Evolutionary conservation across 2,888 invertebrate genomes (phyloP), one percentile per base, ranked within the genome.

Genomic region (Deilephila porcellus): DNA sequence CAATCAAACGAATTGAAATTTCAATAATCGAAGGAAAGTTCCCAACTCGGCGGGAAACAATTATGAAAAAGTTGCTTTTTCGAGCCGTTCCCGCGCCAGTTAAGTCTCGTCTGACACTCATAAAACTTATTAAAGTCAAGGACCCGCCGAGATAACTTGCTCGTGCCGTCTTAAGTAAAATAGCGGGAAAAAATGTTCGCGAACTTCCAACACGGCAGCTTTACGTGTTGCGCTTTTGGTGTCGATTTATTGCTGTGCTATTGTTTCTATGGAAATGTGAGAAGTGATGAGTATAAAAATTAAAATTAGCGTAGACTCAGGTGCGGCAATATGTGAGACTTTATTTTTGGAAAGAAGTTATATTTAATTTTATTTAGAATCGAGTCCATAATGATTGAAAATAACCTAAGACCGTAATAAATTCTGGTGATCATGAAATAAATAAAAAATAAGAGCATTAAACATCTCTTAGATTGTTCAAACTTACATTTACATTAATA

Each of bases 41-140:
- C 82, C 81, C 85, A 83, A 86, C 87, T 88, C 88, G 91, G 19
- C 88, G 85, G 88, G 90, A 94, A 94, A 94, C 94, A 94, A 94
- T 94, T 93, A 94, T 92, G 91, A 93, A 92, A 92, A 94, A 93
- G 93, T 93, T 93, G 67, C 89, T 89, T 91, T 91, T 91, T 89
- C 88, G 88, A 86, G 89, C 88, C 90, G 91, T 93, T 92, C 91
- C 87, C 93, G 91, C 91, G 90, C 90, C 93, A 90, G 93, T 93
- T 93, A 91, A 91, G 91, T 92, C 92, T 86, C 91, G 91, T 89
- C 93, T 92, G 93, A 93, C 93, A 92, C 93, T 94, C 93, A 93
- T 93, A 93, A 94, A 94, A 94, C 93, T 94, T 94, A 94, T 94
- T 94, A 93, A 94, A 94, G 94, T 94, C 94, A 94, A 94, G 93